Evolutionary conservation across 2,797 vertebrate species (phyloP).

Genomic region (Catostomus latipinnis): DNA sequence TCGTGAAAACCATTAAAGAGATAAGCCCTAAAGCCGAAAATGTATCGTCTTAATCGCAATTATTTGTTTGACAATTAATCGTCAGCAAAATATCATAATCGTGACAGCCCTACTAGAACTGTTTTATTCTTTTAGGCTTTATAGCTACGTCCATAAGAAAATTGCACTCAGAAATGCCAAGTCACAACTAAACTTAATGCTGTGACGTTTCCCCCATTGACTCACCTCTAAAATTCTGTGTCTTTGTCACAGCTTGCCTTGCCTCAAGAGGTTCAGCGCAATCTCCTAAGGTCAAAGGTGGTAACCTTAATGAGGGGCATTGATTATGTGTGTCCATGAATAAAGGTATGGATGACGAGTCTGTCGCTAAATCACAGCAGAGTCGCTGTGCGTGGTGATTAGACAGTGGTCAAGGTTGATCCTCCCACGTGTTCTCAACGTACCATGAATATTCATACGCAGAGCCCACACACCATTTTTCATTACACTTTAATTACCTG

Average conservation of each 20-base stretch:
- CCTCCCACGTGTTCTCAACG: slow-evolving; percentile 75
- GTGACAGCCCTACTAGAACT: no score
- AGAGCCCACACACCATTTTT: slow-evolving; percentile 68
- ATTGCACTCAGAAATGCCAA: neutral
- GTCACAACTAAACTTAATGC: neutral
- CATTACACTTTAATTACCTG: slow-evolving; percentile 56
- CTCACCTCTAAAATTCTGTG: neutral
- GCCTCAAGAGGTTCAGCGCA: slow-evolving; percentile 65
- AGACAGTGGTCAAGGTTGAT: slow-evolving; percentile 77
- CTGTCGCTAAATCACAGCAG: slow-evolving; percentile 74
- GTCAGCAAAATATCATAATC: no score
- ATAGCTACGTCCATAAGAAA: neutral
- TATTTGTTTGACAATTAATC: no score
- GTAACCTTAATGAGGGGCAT: slow-evolving; percentile 75
- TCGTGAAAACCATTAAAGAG: no score
- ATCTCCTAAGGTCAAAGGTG: slow-evolving; percentile 69
- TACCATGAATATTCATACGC: slow-evolving; percentile 81
- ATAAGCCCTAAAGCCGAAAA: no score
- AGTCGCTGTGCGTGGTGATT: slow-evolving; percentile 74
- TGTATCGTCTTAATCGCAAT: no score
- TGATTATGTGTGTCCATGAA: slow-evolving; percentile 78
- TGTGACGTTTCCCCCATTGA: neutral
- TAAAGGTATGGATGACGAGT: slow-evolving; percentile 67
- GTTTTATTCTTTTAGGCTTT: neutral
- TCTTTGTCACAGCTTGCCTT: slow-evolving; percentile 2